A percentile compares a stretch with the other conserved stretches of the same genome.
Conservation (phyloP, 2,113 vertebrate genomes). For the Bothrops jararaca region DNA sequence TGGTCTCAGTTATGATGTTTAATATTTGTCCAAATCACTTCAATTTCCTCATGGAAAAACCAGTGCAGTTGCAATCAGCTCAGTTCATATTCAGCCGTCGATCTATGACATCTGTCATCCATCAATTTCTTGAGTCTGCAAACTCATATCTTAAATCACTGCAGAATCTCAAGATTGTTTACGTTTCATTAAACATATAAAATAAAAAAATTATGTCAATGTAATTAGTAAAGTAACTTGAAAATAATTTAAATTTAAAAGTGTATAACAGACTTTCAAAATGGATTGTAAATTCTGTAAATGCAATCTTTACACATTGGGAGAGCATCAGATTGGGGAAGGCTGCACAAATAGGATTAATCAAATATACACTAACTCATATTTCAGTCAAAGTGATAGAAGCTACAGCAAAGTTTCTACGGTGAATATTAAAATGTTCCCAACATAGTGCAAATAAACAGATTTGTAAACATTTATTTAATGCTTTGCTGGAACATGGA, state of each 20-base stretch:
- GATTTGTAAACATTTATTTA: neutral
- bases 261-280: neutral
- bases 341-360: slow-evolving; percentile 12
- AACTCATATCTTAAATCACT: neutral
- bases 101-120: slow-evolving; percentile 1
- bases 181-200: slow-evolving; percentile 44
- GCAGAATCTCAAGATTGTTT: slow-evolving; percentile 43
- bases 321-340: neutral
- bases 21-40: slow-evolving; percentile 17
- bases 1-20: slow-evolving; percentile 14
- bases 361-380: slow-evolving; percentile 35
- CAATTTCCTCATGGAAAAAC: slow-evolving; percentile 33
- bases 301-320: neutral
- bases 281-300: neutral
- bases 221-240: neutral
- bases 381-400: slow-evolving; percentile 12
- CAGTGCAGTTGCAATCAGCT: slow-evolving; percentile 29
- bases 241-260: neutral
- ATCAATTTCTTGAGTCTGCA: slow-evolving; percentile 17
- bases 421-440: slow-evolving; percentile 31
- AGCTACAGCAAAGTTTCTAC: slow-evolving; percentile 26
- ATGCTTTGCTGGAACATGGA: neutral
- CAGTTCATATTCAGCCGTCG: slow-evolving; percentile 3
- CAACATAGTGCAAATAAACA: neutral
- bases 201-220: neutral